Percentiles rank a stretch among this genome's conserved stretches.
These are phyloP conservation scores for human DNA, from an alignment of 2,113 vertebrate species.

Conservation along the genomic window GRCh38 chr5:22136001-22136500, in stretches of 20 bases:
- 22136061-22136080: background rate
- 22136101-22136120: background rate
- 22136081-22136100: fast-evolving
- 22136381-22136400: fast-evolving
- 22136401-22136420: fast-evolving
- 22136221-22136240: no score
- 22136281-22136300: no score
- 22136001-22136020: background rate
- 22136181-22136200: no score
- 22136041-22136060: background rate
- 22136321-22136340: background rate
- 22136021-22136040: background rate
- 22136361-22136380: no score
- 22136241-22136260: fast-evolving
- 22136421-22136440: background rate
- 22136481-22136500: background rate
- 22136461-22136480: no score
- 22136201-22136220: fast-evolving
- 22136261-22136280: no score
- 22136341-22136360: background rate
- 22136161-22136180: fast-evolving
- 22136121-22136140: background rate
- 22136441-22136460: background rate
- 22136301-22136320: fast-evolving
- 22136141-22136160: background rate